Conservation (phyloP, 1,140 invertebrate genomes). For the Megathymus violae region DNA sequence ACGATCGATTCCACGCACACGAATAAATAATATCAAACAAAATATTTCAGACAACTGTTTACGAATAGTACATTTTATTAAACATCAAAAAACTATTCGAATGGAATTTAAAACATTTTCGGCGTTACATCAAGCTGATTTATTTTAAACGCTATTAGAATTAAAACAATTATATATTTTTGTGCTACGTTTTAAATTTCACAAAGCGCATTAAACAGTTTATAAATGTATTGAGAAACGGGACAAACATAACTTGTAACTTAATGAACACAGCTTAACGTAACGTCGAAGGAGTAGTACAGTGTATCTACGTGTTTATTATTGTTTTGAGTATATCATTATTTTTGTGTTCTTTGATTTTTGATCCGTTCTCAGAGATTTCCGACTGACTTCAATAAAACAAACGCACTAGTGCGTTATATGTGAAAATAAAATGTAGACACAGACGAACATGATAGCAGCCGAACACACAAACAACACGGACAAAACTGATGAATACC, state of each 20-base stretch:
- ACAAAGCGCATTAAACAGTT: conserved; percentile 20
- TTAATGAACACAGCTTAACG: conserved; percentile 8
- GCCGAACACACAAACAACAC: too few species aligned
- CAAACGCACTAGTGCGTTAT: too few species aligned
- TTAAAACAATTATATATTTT: conserved; percentile 25
- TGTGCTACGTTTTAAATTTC: conserved; percentile 24
- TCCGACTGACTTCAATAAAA: too few species aligned
- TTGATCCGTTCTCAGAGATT: too few species aligned
- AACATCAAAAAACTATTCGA: conserved; percentile 16
- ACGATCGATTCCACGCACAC: conserved; percentile 20
- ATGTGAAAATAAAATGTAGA: too few species aligned
- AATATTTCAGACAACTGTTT: conserved; percentile 14
- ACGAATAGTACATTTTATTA: conserved; percentile 9
- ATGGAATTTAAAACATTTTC: conserved; percentile 19
- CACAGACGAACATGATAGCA: too few species aligned
- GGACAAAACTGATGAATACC: too few species aligned
- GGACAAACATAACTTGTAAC: conserved; percentile 29
- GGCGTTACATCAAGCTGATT: conserved; percentile 7
- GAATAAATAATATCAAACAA: conserved; percentile 29
- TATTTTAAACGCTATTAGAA: conserved; percentile 17
- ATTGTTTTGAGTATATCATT: too few species aligned
- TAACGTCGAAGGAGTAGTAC: background rate
- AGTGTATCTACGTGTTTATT: background rate
- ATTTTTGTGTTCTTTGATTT: too few species aligned
- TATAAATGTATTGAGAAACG: conserved; percentile 30